Percentiles rank a stretch among this genome's conserved stretches.
These are phyloP conservation scores for Xestia rhomboidea DNA, from an alignment of 2,888 invertebrate species.

Conservation along the genomic window DNA sequence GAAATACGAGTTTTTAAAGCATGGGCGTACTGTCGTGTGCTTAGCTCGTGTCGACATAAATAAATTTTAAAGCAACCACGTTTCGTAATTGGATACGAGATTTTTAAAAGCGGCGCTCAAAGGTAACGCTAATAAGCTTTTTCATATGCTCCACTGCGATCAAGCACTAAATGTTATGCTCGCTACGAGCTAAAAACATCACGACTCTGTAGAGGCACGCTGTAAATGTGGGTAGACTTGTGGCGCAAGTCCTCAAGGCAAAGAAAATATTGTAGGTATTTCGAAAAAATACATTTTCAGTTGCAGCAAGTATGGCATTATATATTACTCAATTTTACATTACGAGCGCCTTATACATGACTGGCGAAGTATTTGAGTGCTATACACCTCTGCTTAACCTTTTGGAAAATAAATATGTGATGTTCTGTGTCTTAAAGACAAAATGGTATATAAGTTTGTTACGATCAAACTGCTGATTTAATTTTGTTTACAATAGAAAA, in stretches of 20 bases:
- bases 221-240: no score
- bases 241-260: no score
- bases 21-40: background rate
- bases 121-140: conserved; percentile 2
- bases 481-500: background rate
- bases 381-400: background rate
- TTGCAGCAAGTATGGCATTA: no score
- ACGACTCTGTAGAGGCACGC: no score
- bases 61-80: background rate
- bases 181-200: no score
- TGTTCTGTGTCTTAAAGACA: background rate
- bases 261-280: no score
- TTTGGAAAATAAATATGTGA: background rate
- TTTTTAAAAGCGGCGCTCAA: conserved; percentile 2
- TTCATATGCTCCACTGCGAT: background rate
- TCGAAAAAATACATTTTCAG: no score
- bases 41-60: background rate
- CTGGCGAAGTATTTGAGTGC: no score
- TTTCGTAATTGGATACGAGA: conserved; percentile 7
- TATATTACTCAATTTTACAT: no score
- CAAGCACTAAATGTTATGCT: no score
- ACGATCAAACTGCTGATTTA: background rate
- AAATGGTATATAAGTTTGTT: no score
- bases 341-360: no score
- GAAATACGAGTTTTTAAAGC: conserved; percentile 8